phyloP scores from a whole-genome alignment of 2,113 vertebrate genomes.

The Heloderma charlesbogerti region DNA sequence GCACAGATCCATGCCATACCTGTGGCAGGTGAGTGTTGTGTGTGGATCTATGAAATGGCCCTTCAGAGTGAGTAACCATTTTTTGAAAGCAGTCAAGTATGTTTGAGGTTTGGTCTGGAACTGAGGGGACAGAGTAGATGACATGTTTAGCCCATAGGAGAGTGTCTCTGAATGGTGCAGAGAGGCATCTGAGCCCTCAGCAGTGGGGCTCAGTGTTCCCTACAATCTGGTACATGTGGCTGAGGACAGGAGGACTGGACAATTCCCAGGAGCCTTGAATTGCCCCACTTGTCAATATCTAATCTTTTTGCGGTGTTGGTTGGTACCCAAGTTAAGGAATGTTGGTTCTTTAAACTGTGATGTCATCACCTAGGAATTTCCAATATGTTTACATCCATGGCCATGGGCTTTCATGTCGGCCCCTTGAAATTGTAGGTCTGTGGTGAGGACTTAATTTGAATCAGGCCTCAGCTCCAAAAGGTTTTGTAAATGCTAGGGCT shows the following conservation, averaged over 20 bases:
- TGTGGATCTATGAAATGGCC: not conserved
- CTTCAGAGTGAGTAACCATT: not conserved
- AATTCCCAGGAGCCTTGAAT: not conserved
- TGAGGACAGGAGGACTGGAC: not conserved
- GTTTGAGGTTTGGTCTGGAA: not conserved
- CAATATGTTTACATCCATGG: not conserved
- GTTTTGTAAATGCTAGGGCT: not conserved
- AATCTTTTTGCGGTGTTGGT: not conserved
- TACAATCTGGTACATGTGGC: not conserved
- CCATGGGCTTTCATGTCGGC: not conserved
- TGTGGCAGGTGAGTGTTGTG: slow-evolving; percentile 77
- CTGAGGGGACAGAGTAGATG: not conserved
- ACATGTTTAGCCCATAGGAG: not conserved
- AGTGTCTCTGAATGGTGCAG: not conserved
- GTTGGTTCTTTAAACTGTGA: not conserved
- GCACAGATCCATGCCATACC: slow-evolving; percentile 75
- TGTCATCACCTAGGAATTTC: not conserved
- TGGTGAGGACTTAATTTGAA: not conserved
- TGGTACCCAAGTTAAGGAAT: not conserved
- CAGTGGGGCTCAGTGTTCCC: not conserved
- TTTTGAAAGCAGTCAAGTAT: not conserved
- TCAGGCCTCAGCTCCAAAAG: not conserved
- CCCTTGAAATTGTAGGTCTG: not conserved
- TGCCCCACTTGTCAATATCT: not conserved
- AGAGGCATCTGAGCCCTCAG: not conserved